Base-by-base conservation (phyloP, 2,113 vertebrate genomes). In the Tiliqua scincoides region DNA sequence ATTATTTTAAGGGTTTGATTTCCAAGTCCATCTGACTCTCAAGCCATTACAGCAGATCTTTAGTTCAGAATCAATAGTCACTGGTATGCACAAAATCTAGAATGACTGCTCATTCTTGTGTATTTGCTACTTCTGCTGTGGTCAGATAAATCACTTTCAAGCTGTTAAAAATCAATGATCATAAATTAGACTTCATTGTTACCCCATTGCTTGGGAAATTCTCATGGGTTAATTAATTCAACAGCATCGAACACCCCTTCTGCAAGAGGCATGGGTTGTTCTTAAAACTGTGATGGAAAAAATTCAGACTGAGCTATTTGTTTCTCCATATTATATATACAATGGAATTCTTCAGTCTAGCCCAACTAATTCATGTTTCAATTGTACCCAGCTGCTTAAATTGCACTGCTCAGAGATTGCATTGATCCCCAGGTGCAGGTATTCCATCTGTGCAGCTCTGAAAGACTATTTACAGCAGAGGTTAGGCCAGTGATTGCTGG, bases 111-210 rank as follows among this genome's bases (percentile, higher is more conserved):
- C 95, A 89, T 93, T 96, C 96, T 95, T 94, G 92, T 94, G 91
- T 87, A 91, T 82, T 95, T 83, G 78, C 95, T 94, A 93, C 94
- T 92, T 96, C 95, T 92, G 90, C 82, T 65, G 92, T 92, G 92
- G 91, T 91, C 92, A 94, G 93, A 97, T 97, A 97, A 97, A 97
- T 98, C 97, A 95, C 87, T 92, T 89, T 92, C 71, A 93, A 93
- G 94, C 96, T 92, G 91, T 97, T 93, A 93, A 94, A 93, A 94
- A 96, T 94, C 94, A 93, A 94, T 95, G 94, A 95, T 91, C 90
- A 91, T 97, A 96, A 97, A 97, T 97, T 96, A 95, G 90, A 93
- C 92, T 81, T 94, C 87, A 92, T 91, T 94, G 93, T 92, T 80
- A 93, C 83, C 89, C 84, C 11, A 88, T 91, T 92, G 95, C 93